Percentiles rank a stretch among this genome's conserved stretches.
Evolutionary conservation across 2,113 vertebrate species (phyloP).

Genomic region (Pycnonotus jocosus): DNA sequence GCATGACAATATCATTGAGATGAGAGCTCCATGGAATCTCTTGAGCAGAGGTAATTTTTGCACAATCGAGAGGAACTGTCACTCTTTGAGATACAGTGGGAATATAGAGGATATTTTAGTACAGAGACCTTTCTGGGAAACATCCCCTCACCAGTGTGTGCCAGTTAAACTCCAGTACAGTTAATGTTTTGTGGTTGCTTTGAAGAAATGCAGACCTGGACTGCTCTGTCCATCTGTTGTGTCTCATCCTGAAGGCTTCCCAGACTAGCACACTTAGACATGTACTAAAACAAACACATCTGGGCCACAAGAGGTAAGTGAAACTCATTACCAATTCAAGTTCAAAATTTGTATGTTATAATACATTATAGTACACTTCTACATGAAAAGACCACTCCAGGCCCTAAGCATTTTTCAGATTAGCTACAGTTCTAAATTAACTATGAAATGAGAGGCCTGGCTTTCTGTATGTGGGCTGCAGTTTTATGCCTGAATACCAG

Average conservation of each 20-base stretch:
- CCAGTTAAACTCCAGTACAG: not conserved
- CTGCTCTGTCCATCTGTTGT: not conserved
- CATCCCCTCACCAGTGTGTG: not conserved
- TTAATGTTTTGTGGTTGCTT: not conserved
- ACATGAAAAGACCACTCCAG: not conserved
- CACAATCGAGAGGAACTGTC: accelerated
- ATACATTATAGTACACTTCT: not conserved
- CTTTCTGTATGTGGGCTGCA: not conserved
- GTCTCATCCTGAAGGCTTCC: not conserved
- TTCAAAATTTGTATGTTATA: not conserved
- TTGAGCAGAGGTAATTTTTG: not conserved
- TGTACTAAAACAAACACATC: not conserved
- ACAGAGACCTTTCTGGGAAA: not conserved
- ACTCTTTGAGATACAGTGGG: accelerated
- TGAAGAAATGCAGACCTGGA: not conserved
- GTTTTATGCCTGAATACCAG: not conserved
- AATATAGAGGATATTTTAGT: not conserved
- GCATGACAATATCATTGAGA: not conserved
- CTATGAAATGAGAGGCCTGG: not conserved
- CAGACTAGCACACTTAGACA: not conserved
- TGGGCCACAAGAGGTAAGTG: not conserved
- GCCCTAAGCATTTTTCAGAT: not conserved
- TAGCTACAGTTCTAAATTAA: not conserved
- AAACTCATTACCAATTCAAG: not conserved
- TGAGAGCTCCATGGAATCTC: not conserved